These are phyloP conservation scores for Todiramphus chloris DNA, from an alignment of 2,113 vertebrate species.

Conservation along the genomic window DNA sequence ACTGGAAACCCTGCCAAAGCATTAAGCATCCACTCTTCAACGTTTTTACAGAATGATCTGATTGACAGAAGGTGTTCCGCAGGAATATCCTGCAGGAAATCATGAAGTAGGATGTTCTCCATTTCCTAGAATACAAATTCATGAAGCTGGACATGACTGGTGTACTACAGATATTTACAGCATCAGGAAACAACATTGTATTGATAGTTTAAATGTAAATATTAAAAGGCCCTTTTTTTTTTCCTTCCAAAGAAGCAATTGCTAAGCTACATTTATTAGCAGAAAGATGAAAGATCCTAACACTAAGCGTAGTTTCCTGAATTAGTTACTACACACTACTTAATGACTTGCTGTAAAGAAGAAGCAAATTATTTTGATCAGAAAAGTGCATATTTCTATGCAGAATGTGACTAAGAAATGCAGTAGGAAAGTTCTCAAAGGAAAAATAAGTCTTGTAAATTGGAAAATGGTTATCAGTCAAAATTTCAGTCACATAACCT, in stretches of 20 bases:
- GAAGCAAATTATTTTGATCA: background rate
- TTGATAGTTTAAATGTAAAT: background rate
- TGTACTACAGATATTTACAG: background rate
- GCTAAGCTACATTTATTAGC: background rate
- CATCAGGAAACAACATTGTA: background rate
- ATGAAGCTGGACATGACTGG: background rate
- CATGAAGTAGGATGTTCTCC: conserved; percentile 64
- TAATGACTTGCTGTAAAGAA: background rate
- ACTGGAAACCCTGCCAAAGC: conserved; percentile 62
- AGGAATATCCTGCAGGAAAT: conserved; percentile 71
- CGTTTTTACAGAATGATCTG: conserved; percentile 67
- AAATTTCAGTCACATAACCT: background rate
- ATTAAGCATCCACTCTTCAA: conserved; percentile 62
- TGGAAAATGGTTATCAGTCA: background rate
- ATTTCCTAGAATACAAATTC: conserved; percentile 53
- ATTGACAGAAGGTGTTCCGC: conserved; percentile 63
- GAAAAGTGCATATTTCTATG: background rate
- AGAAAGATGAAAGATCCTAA: background rate
- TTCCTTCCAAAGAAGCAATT: background rate
- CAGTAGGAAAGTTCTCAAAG: background rate
- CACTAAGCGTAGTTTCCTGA: rapidly evolving
- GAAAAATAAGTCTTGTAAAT: background rate
- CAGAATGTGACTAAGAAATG: background rate
- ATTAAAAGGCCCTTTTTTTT: background rate
- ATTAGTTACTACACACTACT: background rate